Evolutionary conservation across 2,888 invertebrate species (phyloP), one percentile per base, ranked within the genome.

Genomic region (Priocnemis perturbator): DNA sequence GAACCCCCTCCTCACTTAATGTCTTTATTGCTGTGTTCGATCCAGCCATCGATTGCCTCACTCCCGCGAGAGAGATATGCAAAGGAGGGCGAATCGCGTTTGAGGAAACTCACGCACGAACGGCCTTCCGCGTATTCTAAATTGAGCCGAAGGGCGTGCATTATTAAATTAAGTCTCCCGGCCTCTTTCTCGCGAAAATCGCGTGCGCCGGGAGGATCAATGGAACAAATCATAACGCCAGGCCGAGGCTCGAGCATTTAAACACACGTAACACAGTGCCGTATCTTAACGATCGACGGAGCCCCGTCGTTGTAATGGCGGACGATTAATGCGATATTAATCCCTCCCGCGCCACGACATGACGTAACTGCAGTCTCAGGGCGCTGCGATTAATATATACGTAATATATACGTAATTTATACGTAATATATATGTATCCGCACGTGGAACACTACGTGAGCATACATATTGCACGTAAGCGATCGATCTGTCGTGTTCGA

Each of bases 81-180:
- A 37, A 37, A 37, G 37, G 37, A 11, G 37, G 37, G 1, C n/a
- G n/a, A n/a, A n/a, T n/a, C 37, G 37, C 37, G 37, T 37, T 83
- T 75, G 78, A 73, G 64, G 62, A 79, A 75, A 81, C 76, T 72
- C 83, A 82, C 81, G 84, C 84, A 59, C 37, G 52, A 11, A 60
- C 15, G 53, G 23, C 14, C 21, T 57, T 11, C 19, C 14, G 55
- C 30, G 21, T 19, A 19, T 45, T 44, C 2, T 11, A 45, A n/a
- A 47, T 59, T 15, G 17, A 11, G 3, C 30, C 57, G 11, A 11
- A 1, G 37, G 44, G 59, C 50, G 53, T 56, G 26, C 52, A 59
- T 74, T 70, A 71, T 71, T 71, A 64, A 78, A 78, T 69, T 72
- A 74, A 67, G 60, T 17, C 58, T 11, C 11, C 47, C 44, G 23